phyloP scores from a whole-genome alignment of 2,888 invertebrate species.

The Cheilosia urbana region DNA sequence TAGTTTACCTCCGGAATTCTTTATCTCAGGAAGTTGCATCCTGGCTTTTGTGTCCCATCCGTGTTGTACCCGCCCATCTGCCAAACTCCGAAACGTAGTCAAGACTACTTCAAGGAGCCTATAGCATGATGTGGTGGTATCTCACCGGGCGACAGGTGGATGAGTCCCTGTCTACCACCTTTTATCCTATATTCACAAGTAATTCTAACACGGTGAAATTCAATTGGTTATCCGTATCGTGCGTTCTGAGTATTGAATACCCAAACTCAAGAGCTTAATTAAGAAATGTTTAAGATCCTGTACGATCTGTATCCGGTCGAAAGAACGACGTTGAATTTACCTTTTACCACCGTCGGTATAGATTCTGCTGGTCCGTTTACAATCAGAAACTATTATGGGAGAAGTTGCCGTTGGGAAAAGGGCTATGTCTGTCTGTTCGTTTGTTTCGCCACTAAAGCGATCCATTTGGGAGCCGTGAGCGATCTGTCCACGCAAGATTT shows the following conservation, averaged over 20 bases:
- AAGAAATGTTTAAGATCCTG: neutral
- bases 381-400: neutral
- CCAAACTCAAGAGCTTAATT: neutral
- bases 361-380: constrained; percentile 7
- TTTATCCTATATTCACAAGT: neutral
- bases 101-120: too few species aligned
- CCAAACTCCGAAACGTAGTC: too few species aligned
- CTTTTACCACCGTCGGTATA: neutral
- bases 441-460: neutral
- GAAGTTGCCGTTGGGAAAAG: neutral
- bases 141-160: too few species aligned
- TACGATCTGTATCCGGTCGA: neutral
- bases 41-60: too few species aligned
- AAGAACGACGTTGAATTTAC: neutral
- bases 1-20: too few species aligned
- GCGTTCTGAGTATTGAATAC: neutral
- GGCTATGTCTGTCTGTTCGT: neutral
- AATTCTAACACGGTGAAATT: neutral
- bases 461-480: neutral
- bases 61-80: too few species aligned
- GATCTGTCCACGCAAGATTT: neutral
- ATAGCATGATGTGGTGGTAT: too few species aligned
- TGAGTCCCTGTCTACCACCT: too few species aligned
- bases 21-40: too few species aligned
- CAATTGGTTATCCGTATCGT: neutral